phyloP scores from a whole-genome alignment of 2,113 vertebrate species.

The Mesembrinibis cayennensis region DNA sequence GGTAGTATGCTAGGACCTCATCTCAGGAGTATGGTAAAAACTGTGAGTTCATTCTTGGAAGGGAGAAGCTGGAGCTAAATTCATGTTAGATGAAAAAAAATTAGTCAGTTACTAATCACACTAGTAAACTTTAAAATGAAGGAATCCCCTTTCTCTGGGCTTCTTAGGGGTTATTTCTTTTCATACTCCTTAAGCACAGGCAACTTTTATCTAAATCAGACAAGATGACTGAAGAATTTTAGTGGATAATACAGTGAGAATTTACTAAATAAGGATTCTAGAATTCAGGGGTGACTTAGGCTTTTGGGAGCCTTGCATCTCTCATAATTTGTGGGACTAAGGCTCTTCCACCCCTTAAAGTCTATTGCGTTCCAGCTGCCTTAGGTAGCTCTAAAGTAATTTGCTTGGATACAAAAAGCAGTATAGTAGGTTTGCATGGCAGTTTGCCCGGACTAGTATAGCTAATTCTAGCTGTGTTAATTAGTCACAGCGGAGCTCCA shows the following conservation, averaged over 20 bases:
- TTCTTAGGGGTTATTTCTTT: background rate
- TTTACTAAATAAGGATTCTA: background rate
- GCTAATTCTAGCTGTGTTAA: conserved; percentile 52
- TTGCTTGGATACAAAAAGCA: conserved; percentile 6
- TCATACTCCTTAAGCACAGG: background rate
- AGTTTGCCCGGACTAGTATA: conserved; percentile 38
- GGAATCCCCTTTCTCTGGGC: background rate
- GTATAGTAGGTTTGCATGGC: conserved; percentile 21
- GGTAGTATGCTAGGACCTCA: background rate
- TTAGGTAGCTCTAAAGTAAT: conserved; percentile 19
- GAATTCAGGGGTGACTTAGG: background rate
- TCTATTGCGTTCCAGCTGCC: background rate
- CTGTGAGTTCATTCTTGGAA: background rate
- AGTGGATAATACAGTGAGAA: background rate
- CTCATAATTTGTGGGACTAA: background rate
- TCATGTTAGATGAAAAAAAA: background rate
- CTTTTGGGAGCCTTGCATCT: background rate
- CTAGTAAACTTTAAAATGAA: background rate
- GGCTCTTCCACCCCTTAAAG: background rate
- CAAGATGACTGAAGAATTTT: background rate
- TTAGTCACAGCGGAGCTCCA: conserved; percentile 47
- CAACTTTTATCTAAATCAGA: background rate
- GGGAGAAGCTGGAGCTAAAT: background rate
- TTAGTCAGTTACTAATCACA: background rate
- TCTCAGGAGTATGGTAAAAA: background rate